phyloP scores from a whole-genome alignment of 2,888 invertebrate genomes.

The Xylota sylvarum region DNA sequence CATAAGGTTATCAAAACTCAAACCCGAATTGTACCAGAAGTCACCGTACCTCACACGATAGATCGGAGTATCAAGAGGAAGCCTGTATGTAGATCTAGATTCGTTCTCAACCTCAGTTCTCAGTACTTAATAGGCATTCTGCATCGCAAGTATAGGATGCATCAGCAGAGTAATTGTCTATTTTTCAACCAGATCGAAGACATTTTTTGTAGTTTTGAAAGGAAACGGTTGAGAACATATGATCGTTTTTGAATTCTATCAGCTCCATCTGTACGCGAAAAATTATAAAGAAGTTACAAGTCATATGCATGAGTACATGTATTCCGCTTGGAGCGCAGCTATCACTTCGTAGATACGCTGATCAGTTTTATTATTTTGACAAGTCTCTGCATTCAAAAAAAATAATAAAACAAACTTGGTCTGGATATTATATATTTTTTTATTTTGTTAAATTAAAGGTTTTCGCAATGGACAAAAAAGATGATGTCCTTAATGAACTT shows the following conservation, averaged over 20 bases:
- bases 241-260: background rate
- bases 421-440: background rate
- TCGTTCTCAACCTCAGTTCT: too few relatives aligned
- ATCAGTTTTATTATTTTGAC: background rate
- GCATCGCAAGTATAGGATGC: too few relatives aligned
- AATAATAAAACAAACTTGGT: background rate
- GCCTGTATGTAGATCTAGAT: too few relatives aligned
- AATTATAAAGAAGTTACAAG: background rate
- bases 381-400: constrained; percentile 1
- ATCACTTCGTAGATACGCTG: background rate
- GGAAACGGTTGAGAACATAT: too few relatives aligned
- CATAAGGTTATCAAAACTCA: too few relatives aligned
- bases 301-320: background rate
- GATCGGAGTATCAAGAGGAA: too few relatives aligned
- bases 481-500: background rate
- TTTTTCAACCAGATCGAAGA: too few relatives aligned
- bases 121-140: too few relatives aligned
- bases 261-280: background rate
- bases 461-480: background rate
- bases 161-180: too few relatives aligned
- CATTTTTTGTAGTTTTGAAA: too few relatives aligned
- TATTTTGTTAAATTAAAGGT: background rate
- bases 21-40: too few relatives aligned
- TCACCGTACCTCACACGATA: too few relatives aligned
- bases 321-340: background rate